These are phyloP conservation scores for Rhagium mordax DNA, from an alignment of 2,888 invertebrate species.

Conservation along the genomic window DNA sequence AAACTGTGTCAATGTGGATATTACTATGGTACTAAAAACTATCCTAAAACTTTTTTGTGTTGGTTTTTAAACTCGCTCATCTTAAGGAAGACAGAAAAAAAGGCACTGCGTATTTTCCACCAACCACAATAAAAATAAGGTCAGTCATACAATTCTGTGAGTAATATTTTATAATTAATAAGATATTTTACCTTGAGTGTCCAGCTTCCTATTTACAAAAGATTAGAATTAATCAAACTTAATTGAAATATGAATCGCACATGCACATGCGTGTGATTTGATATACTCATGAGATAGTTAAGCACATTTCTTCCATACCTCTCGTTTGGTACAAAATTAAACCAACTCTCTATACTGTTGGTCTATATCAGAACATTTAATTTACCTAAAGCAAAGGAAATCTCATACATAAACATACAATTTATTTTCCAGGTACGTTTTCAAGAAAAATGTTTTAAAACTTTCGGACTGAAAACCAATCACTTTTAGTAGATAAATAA, in stretches of 20 bases:
- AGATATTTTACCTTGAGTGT: slow-evolving; percentile 25
- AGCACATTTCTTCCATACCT: no score
- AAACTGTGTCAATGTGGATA: slow-evolving; percentile 35
- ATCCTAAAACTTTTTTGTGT: slow-evolving; percentile 26
- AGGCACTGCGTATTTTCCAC: slow-evolving; percentile 7
- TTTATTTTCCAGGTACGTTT: no score
- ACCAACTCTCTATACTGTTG: no score
- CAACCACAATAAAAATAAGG: slow-evolving; percentile 41
- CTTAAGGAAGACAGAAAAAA: slow-evolving; percentile 10
- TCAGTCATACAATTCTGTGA: slow-evolving; percentile 35
- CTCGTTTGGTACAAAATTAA: no score
- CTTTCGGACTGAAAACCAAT: no score
- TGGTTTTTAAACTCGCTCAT: slow-evolving; percentile 17
- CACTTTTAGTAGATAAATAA: no score
- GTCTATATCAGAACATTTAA: no score
- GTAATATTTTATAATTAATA: slow-evolving; percentile 28
- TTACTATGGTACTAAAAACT: slow-evolving; percentile 22
- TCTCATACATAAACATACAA: no score
- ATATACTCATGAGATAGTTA: no score
- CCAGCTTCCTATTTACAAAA: slow-evolving; percentile 28
- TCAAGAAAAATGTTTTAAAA: no score
- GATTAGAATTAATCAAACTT: slow-evolving; percentile 12
- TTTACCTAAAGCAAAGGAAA: no score
- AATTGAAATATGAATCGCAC: slow-evolving; percentile 13
- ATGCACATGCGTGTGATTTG: slow-evolving; percentile 15